Percentiles rank a stretch among this genome's conserved stretches.
These are phyloP conservation scores for Lycaon pictus DNA, from an alignment of 2,113 vertebrate species.

Conservation along the genomic window DNA sequence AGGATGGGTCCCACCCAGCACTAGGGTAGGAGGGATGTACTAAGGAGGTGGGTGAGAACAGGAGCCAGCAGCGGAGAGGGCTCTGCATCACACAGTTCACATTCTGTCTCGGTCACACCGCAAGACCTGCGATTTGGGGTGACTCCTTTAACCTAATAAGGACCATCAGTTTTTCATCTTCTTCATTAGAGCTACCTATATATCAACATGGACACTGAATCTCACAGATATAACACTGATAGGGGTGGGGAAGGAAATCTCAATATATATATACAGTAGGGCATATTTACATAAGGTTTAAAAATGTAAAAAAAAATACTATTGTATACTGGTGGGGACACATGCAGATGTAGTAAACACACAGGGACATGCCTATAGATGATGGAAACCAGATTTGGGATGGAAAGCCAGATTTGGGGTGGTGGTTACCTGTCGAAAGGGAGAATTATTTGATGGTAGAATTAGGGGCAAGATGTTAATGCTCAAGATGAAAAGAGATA, in stretches of 20 bases:
- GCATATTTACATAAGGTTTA: background rate
- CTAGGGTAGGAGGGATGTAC: too few species aligned
- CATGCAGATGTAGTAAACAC: background rate
- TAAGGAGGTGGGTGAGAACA: background rate
- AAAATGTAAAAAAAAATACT: background rate
- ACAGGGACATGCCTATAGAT: accelerated
- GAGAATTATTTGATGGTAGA: background rate
- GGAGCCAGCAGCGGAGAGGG: background rate
- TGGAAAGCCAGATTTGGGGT: background rate
- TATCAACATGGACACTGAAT: background rate
- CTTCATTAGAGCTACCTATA: background rate
- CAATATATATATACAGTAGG: background rate
- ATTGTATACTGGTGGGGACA: accelerated
- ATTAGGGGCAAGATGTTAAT: background rate
- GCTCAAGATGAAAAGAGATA: background rate
- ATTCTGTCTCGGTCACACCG: background rate
- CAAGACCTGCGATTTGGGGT: too few species aligned
- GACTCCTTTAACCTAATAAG: background rate
- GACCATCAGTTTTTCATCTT: background rate
- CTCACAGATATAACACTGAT: background rate
- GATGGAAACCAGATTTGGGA: background rate
- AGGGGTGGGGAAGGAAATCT: background rate
- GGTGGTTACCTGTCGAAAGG: background rate
- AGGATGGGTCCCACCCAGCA: background rate
- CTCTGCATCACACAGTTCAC: background rate